Evolutionary conservation across 2,113 vertebrate genomes (phyloP).

Genomic region (Ameiurus melas): DNA sequence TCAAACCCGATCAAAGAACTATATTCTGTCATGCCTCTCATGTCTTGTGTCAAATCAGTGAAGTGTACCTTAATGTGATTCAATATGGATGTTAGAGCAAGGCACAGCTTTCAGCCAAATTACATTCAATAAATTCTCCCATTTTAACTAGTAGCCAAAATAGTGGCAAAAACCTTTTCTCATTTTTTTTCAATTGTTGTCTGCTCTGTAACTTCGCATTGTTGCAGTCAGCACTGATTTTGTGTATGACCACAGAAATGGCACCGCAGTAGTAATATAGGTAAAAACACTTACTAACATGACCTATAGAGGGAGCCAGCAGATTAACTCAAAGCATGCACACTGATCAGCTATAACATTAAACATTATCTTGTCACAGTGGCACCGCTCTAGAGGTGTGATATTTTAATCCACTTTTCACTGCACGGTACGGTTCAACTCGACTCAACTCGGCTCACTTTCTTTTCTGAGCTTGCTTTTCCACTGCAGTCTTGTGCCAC

Average conservation of each 20-base stretch:
- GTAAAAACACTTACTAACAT: conserved; percentile 15
- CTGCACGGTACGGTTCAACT: too few species aligned
- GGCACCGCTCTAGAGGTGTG: too few species aligned
- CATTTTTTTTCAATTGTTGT: neutral
- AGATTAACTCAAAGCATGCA: neutral
- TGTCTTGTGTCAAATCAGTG: conserved; percentile 20
- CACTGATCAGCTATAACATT: too few species aligned
- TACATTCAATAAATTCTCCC: neutral
- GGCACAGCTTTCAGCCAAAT: neutral
- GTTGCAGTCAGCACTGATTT: neutral
- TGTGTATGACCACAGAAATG: neutral
- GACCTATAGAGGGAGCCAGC: conserved; percentile 25
- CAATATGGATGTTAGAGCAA: neutral
- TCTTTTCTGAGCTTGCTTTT: too few species aligned
- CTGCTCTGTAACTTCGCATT: neutral
- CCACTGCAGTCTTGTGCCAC: too few species aligned
- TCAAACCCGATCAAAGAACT: neutral
- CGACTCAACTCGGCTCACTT: too few species aligned
- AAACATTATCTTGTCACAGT: too few species aligned
- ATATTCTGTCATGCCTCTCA: neutral
- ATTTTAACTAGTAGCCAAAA: neutral
- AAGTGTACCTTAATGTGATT: neutral
- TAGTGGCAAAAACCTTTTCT: neutral
- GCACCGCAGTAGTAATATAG: neutral
- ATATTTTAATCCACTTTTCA: too few species aligned